Percentiles rank a stretch among this genome's conserved stretches.
Conservation (phyloP, 2,113 vertebrate species). For the Zosterops borbonicus region DNA sequence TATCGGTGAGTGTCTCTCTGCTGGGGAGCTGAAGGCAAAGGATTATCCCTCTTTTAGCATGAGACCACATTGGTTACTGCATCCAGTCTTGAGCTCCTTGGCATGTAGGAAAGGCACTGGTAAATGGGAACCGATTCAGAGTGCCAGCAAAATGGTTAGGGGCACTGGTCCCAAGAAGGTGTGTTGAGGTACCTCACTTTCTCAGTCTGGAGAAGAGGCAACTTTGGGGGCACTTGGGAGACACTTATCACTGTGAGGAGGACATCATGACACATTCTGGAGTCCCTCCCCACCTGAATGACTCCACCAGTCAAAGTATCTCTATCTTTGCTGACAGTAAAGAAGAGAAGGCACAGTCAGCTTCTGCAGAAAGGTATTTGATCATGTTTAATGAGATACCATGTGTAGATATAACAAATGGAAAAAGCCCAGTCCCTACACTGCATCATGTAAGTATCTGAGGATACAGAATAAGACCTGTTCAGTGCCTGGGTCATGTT, state of each 20-base stretch:
- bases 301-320: not conserved
- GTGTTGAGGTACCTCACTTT: not conserved
- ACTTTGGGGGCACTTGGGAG: accelerated
- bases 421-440: not conserved
- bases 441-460: not conserved
- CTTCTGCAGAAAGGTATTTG: not conserved
- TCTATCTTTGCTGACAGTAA: not conserved
- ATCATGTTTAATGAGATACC: not conserved
- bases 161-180: not conserved
- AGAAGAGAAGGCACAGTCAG: not conserved
- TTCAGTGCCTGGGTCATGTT: not conserved
- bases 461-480: not conserved
- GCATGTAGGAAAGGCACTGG: not conserved
- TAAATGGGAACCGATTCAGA: not conserved
- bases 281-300: not conserved
- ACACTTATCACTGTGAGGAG: not conserved
- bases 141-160: not conserved
- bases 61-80: not conserved
- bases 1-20: not conserved
- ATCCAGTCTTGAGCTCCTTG: not conserved
- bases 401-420: not conserved
- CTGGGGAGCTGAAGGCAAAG: not conserved
- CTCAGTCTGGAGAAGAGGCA: not conserved
- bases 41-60: not conserved
- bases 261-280: not conserved